Evolutionary conservation across 2,797 vertebrate species (phyloP).

Genomic region (Pseudomugil tenellus): DNA sequence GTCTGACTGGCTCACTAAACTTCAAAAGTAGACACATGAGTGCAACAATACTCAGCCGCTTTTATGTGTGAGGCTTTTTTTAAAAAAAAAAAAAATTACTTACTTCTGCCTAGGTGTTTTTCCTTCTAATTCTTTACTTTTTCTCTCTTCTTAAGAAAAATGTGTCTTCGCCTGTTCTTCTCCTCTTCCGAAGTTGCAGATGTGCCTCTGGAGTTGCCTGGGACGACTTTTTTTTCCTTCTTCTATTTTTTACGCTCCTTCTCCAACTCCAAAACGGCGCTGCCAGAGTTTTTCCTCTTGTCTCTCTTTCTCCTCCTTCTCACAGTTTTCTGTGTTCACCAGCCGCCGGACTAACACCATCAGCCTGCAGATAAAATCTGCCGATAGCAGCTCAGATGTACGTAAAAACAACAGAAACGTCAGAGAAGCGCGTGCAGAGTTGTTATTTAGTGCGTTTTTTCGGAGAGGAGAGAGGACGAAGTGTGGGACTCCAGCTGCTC

Average conservation of each 20-base stretch:
- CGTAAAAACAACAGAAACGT: constrained; percentile 64
- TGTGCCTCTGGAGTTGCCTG: constrained; percentile 74
- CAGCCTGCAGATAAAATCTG: constrained; percentile 64
- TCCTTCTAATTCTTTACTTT: constrained; percentile 40
- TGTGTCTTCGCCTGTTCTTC: constrained; percentile 42
- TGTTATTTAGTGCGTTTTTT: constrained; percentile 79
- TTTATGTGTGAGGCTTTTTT: neutral
- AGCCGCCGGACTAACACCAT: constrained; percentile 61
- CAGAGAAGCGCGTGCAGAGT: constrained; percentile 71
- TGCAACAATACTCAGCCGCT: constrained; percentile 28
- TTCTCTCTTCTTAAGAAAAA: constrained; percentile 42
- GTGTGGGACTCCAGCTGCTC: constrained; percentile 84
- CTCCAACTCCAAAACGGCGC: constrained; percentile 81
- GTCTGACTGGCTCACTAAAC: constrained; percentile 44
- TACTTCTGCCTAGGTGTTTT: constrained; percentile 71
- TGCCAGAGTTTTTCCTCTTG: constrained; percentile 74
- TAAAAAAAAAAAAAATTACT: constrained; percentile 60
- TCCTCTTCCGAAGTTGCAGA: constrained; percentile 70
- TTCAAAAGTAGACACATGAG: constrained; percentile 49
- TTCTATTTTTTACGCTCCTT: constrained; percentile 64
- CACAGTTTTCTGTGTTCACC: constrained; percentile 69
- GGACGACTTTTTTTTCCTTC: constrained; percentile 41
- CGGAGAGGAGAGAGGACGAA: constrained; percentile 74
- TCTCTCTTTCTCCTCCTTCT: constrained; percentile 68
- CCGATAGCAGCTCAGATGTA: constrained; percentile 62